These are phyloP conservation scores for Lacerta viridis DNA, from an alignment of 2,797 vertebrate species.

Conservation along the genomic window DNA sequence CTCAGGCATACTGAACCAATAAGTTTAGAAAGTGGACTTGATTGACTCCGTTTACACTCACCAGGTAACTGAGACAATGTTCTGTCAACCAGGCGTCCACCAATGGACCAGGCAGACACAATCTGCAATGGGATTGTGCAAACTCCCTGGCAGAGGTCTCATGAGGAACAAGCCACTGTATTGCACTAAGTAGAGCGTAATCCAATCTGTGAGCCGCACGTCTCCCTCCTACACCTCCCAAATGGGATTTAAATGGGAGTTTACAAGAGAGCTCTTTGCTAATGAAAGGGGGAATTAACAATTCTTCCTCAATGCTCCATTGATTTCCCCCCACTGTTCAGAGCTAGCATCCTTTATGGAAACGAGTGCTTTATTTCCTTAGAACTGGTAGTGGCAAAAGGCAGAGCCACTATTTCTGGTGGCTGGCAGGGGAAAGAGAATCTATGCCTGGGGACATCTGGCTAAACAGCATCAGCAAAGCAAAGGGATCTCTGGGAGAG, in stretches of 20 bases:
- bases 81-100: neutral
- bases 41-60: too few relatives aligned
- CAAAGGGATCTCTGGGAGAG: neutral
- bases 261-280: conserved; percentile 19
- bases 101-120: neutral
- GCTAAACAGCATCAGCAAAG: neutral
- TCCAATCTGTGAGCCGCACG: conserved; percentile 3
- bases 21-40: too few relatives aligned
- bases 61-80: neutral
- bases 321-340: conserved; percentile 21
- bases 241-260: conserved; percentile 32
- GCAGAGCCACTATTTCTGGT: neutral
- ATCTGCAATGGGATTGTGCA: neutral
- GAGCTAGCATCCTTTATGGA: neutral
- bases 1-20: too few relatives aligned
- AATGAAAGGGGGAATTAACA: conserved; percentile 33
- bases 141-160: neutral
- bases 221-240: neutral
- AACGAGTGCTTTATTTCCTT: neutral
- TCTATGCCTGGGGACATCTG: neutral
- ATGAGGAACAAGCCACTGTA: neutral
- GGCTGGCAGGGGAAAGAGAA: too few relatives aligned
- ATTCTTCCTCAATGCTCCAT: conserved; percentile 14
- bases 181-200: neutral
- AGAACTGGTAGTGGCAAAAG: neutral